phyloP scores from a whole-genome alignment of 2,888 invertebrate genomes.

The Allygus modestus region DNA sequence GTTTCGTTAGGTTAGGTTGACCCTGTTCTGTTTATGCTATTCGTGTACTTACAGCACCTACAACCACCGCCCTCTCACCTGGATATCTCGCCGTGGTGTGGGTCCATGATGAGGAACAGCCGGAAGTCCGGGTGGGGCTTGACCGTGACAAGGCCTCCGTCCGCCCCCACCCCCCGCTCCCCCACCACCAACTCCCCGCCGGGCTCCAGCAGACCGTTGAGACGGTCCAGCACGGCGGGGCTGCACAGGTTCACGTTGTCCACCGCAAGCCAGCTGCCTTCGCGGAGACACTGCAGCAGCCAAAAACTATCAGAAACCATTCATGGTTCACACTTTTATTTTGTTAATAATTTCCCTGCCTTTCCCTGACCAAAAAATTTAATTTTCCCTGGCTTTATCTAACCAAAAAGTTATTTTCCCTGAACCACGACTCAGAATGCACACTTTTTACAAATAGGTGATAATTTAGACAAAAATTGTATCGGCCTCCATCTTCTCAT shows the following conservation, averaged over 20 bases:
- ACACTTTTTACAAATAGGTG: too few relatives aligned
- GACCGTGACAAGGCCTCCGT: constrained; percentile 85
- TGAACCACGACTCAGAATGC: too few relatives aligned
- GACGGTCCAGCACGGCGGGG: constrained; percentile 96
- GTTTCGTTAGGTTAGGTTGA: too few relatives aligned
- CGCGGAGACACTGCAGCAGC: constrained; percentile 81
- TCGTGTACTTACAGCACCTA: too few relatives aligned
- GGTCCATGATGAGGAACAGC: constrained; percentile 96
- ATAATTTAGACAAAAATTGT: too few relatives aligned
- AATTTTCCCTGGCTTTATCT: constrained; percentile 41
- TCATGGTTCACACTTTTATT: too few relatives aligned
- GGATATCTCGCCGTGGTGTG: constrained; percentile 96
- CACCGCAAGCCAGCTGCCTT: constrained; percentile 90
- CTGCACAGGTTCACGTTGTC: constrained; percentile 98
- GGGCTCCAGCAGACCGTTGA: constrained; percentile 97
- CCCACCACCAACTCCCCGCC: constrained; percentile 92
- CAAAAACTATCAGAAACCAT: constrained; percentile 65
- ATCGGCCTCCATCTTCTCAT: too few relatives aligned
- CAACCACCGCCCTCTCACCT: too few relatives aligned
- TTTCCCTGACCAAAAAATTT: constrained; percentile 53
- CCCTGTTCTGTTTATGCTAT: too few relatives aligned
- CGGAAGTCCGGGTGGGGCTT: constrained; percentile 94
- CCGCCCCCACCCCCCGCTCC: constrained; percentile 89
- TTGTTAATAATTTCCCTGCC: too few relatives aligned
- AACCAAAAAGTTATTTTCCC: too few relatives aligned